Evolutionary conservation across 2,888 invertebrate species (phyloP).

Genomic region (Drosophila cognata): DNA sequence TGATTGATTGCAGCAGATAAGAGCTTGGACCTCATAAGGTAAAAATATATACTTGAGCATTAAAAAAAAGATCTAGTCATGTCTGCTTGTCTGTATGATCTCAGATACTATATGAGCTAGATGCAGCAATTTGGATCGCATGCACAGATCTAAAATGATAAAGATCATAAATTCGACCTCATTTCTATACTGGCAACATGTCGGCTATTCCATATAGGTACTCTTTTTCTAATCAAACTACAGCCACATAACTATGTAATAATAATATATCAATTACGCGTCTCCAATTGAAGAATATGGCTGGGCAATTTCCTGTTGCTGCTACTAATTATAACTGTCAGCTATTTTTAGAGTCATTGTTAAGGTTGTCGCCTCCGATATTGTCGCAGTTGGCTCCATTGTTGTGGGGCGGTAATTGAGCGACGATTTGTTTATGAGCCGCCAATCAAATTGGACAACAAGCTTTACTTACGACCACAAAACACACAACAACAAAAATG

Average conservation of each 20-base stretch:
- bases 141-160: too few species aligned
- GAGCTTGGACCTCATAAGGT: neutral
- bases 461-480: conserved; percentile 32
- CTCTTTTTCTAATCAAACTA: neutral
- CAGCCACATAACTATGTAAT: neutral
- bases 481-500: conserved; percentile 50
- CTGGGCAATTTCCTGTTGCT: conserved; percentile 64
- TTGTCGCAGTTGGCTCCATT: conserved; percentile 54
- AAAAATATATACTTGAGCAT: neutral
- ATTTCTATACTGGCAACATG: neutral
- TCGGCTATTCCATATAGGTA: neutral
- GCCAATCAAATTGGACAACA: conserved; percentile 68
- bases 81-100: neutral
- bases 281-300: conserved; percentile 37
- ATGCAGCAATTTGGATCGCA: too few species aligned
- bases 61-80: neutral
- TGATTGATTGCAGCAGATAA: neutral
- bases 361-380: conserved; percentile 51
- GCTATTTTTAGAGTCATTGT: conserved; percentile 45
- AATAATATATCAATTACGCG: conserved; percentile 54
- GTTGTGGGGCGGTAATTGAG: conserved; percentile 67
- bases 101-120: neutral
- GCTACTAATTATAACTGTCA: conserved; percentile 61
- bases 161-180: neutral
- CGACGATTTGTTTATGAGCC: conserved; percentile 74